Conservation (phyloP, 2,113 vertebrate species). For the Montifringilla adamsi region DNA sequence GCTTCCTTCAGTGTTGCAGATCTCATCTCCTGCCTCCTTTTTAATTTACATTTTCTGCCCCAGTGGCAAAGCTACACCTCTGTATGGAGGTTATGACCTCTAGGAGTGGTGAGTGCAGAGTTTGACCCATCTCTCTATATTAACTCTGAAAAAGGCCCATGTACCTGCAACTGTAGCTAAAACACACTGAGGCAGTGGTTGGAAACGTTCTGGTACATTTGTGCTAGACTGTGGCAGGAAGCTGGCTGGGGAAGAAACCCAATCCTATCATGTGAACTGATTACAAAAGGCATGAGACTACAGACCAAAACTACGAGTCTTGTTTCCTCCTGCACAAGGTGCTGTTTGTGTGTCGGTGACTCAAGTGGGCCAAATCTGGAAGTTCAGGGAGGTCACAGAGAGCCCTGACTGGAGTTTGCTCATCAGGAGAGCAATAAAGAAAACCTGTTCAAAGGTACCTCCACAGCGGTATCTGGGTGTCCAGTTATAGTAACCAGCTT, state of each 20-base stretch:
- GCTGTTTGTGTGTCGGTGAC: neutral
- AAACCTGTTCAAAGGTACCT: neutral
- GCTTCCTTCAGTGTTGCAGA: neutral
- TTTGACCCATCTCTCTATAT: neutral
- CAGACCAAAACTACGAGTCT: neutral
- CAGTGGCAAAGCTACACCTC: neutral
- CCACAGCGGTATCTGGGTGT: neutral
- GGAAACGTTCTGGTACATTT: neutral
- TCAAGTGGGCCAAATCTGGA: neutral
- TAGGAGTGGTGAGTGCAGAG: neutral
- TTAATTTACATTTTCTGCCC: neutral
- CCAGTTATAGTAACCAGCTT: neutral
- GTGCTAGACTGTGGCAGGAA: neutral
- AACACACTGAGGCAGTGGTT: neutral
- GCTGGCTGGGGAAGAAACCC: neutral
- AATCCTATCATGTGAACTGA: neutral
- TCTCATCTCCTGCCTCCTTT: neutral
- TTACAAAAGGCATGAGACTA: neutral
- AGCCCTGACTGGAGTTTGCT: neutral
- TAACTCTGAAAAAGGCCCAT: neutral
- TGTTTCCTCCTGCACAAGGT: neutral
- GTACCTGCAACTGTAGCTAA: neutral
- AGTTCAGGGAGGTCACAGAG: neutral
- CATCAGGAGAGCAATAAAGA: neutral
- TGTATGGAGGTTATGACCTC: neutral